These are phyloP conservation scores for Eupithecia tripunctaria DNA, from an alignment of 2,888 invertebrate genomes.

Conservation along the genomic window DNA sequence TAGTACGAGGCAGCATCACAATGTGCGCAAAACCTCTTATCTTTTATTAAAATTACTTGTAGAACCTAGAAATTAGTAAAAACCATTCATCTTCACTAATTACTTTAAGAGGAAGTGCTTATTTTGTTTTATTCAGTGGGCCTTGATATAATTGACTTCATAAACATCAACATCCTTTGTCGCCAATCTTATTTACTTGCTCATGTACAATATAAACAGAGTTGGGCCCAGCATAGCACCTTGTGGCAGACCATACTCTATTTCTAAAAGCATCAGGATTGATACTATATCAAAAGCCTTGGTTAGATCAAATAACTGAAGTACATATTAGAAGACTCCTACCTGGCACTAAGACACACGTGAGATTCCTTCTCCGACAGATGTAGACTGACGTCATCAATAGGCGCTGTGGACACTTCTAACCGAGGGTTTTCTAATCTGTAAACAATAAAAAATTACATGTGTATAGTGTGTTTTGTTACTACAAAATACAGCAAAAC, in stretches of 20 bases:
- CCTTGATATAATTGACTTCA: too few relatives aligned
- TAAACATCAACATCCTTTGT: neutral
- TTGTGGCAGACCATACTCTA: neutral
- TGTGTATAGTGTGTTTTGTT: too few relatives aligned
- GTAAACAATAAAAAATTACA: neutral
- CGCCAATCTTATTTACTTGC: neutral
- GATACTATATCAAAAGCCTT: neutral
- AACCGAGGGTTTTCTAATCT: slow-evolving; percentile 29
- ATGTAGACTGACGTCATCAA: slow-evolving; percentile 58
- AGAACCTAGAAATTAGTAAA: too few relatives aligned
- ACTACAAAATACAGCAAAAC: too few relatives aligned
- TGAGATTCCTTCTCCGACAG: slow-evolving; percentile 69
- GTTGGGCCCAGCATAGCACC: neutral
- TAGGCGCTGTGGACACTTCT: slow-evolving; percentile 43
- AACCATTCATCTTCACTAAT: too few relatives aligned
- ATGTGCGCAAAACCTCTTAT: too few relatives aligned
- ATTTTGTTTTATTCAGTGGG: too few relatives aligned
- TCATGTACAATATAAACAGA: neutral
- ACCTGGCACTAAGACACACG: slow-evolving; percentile 66
- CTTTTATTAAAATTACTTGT: too few relatives aligned
- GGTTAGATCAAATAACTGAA: neutral
- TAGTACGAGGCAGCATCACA: too few relatives aligned
- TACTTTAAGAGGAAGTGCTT: too few relatives aligned
- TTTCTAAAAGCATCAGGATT: neutral
- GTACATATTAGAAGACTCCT: neutral